Evolutionary conservation across 1,140 invertebrate genomes (phyloP).

Genomic region (Berghia stephanieae): DNA sequence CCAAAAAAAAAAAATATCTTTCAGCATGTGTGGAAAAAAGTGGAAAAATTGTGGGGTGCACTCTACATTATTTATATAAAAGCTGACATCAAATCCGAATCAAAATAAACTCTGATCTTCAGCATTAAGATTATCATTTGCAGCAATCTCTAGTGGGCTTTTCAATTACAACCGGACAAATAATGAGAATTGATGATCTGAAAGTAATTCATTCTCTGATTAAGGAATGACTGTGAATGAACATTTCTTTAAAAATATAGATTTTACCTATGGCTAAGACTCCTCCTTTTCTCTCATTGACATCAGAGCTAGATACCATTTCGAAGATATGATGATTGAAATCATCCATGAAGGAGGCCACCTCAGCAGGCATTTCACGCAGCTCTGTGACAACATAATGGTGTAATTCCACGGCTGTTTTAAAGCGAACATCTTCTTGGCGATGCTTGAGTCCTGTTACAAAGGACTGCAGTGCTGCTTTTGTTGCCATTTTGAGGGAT

Average conservation of each 20-base stretch:
- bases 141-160: too few relatives aligned
- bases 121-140: too few relatives aligned
- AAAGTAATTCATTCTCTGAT: neutral
- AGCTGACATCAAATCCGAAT: neutral
- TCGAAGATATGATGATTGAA: conserved; percentile 96
- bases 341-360: conserved; percentile 90
- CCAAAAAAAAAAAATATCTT: too few relatives aligned
- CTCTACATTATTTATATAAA: too few relatives aligned
- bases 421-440: conserved; percentile 83
- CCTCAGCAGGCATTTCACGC: conserved; percentile 87
- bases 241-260: neutral
- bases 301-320: conserved; percentile 91
- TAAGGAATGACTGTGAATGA: neutral
- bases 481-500: conserved; percentile 35
- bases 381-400: conserved; percentile 92
- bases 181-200: too few relatives aligned
- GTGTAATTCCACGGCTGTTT: conserved; percentile 86
- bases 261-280: conserved; percentile 88
- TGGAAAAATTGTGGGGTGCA: too few relatives aligned
- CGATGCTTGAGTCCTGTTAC: conserved; percentile 87
- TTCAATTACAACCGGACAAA: too few relatives aligned
- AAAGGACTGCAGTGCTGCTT: conserved; percentile 69
- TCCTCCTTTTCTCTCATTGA: conserved; percentile 94
- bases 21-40: too few relatives aligned
- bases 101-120: too few relatives aligned